Evolutionary conservation across 2,888 invertebrate species (phyloP), one percentile per base, ranked within the genome.

Genomic region (Drosophila atripex): DNA sequence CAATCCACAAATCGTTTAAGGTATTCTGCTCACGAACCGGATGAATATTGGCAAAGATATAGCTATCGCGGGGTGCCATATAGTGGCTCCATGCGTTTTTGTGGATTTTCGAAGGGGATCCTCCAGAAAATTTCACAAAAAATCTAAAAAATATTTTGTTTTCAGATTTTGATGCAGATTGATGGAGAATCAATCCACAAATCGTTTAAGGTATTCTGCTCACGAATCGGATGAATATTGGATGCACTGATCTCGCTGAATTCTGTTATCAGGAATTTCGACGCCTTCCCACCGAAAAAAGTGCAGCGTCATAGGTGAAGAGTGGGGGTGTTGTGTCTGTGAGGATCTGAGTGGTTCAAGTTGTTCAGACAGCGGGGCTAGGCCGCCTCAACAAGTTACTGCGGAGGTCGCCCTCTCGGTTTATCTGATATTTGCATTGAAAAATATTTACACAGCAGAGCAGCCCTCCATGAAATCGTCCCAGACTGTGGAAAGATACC

Each of bases 241-340:
- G n/a, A n/a, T 30, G 11, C 12, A 14, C 12, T 46, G 46, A 69
- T 77, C 77, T 73, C 70, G 73, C 82, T 82, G 82, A 86, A 83
- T 86, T 82, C 79, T 79, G 70, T 71, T 82, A 82, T 83, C 86
- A 86, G 77, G 83, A 86, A 83, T 86, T 77, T 73, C 74, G 76
- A 77, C 50, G 71, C 66, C 47, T 14, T 46, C 18, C 14, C 47
- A 7, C 18, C 52, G 23, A 66, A 53, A 79, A 57, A 80, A 79
- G 77, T 82, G 82, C 82, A 86, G 38, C 76, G 76, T 82, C 86
- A 82, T 73, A 52, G 21, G 4, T 25, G 18, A 1, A 35, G 32
- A 49, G 32, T 1, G n/a, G 30, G 21, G 45, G 14, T 38, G 28
- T 28, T 2, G 28, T 16, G 53, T 14, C 41, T 41, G 23, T 41